Base-by-base conservation (phyloP, 37 sponge, comb jelly and placozoan genomes). In the Diacarnus erythraeanus region DNA sequence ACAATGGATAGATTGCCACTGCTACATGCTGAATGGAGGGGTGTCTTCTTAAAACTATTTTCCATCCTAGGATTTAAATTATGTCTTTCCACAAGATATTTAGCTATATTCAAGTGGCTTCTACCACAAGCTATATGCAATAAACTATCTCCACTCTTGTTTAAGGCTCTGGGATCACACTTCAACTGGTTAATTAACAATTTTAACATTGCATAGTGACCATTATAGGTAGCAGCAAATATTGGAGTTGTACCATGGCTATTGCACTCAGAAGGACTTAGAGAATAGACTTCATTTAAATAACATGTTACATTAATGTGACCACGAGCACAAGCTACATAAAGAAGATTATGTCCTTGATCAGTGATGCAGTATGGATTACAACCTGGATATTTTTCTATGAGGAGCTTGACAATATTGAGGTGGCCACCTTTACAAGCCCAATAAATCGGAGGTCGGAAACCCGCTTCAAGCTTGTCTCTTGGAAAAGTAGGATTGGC, bases 11-110 rank as follows among this genome's bases (percentile, higher is more conserved):
- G 66, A 30, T 72, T 59, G 18, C 86, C 86, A 38, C 40, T 72
- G n/a, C 51, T 73, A 67, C 66, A 78, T 4, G 86, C 86, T 4
- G 47, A 26, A 61, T 85, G 86, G 9, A 85, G 78, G 10, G 86
- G 86, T 20, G 86, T 85, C 56, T 85, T 78, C 47, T 38, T 29
- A 30, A 33, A 59, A 2, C 12, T 47, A 21, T 31, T 68, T 37
- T 17, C 34, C 6, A 59, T 58, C 29, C 63, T 26, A 2, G 79
- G 74, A 64, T 72, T 37, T 26, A 78, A 29, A 6, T 63, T 35
- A 21, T 58, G 47, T 21, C 72, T 42, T 1, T 38, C 44, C 34
- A 85, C 57, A 26, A 85, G 74, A 42, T 64, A 80, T 37, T 43
- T 68, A 17, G 40, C 87, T 1, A 87, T 66, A 10, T 74, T 29